phyloP scores from a whole-genome alignment of 2,797 vertebrate genomes.

The Pempheris klunzingeri region DNA sequence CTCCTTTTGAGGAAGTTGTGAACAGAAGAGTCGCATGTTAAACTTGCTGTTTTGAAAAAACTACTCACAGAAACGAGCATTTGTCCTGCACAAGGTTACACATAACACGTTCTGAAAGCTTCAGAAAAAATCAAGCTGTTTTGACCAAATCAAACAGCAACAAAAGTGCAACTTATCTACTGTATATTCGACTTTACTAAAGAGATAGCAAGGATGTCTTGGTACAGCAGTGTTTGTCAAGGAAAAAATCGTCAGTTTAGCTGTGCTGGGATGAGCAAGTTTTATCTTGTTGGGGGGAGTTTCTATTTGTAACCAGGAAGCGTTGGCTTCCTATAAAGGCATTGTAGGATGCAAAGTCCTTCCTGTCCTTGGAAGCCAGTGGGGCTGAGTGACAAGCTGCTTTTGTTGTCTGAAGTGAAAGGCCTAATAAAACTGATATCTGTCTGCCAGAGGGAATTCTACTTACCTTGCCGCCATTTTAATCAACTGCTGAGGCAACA shows the following conservation, averaged over 20 bases:
- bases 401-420: slow-evolving; percentile 68
- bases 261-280: slow-evolving; percentile 7
- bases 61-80: neutral
- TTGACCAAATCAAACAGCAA: neutral
- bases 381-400: slow-evolving; percentile 38
- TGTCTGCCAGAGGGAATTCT: slow-evolving; percentile 51
- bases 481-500: slow-evolving; percentile 57
- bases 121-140: neutral
- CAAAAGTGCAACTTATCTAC: neutral
- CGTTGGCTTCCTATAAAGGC: slow-evolving; percentile 55
- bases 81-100: slow-evolving; percentile 8
- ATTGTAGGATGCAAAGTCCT: slow-evolving; percentile 46
- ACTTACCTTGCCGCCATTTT: slow-evolving; percentile 45
- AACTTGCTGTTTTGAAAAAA: slow-evolving; percentile 8
- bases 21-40: slow-evolving; percentile 10
- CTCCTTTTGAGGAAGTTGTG: slow-evolving; percentile 25
- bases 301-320: slow-evolving; percentile 55
- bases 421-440: slow-evolving; percentile 61
- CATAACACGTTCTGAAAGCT: neutral
- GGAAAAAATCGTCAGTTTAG: neutral
- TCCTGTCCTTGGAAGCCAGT: slow-evolving; percentile 57
- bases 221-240: neutral
- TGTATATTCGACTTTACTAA: neutral
- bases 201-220: neutral
- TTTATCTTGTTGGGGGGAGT: slow-evolving; percentile 7